A percentile compares a stretch with the other conserved stretches of the same genome.
Evolutionary conservation across 2,113 vertebrate species (phyloP).

Genomic region (Phainopepla nitens): DNA sequence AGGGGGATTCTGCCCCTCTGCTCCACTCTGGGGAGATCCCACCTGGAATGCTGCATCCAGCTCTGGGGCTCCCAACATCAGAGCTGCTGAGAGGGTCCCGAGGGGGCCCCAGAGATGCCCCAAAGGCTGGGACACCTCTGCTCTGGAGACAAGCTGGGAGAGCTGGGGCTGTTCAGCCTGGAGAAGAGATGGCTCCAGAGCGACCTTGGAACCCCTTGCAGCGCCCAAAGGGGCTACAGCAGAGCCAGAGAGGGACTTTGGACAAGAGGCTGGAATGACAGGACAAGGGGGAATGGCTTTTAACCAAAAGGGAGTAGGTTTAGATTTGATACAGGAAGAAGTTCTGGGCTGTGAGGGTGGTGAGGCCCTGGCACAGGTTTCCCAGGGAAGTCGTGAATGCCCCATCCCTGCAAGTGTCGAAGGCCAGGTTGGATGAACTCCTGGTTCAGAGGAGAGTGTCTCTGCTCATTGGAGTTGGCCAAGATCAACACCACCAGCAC

Average conservation of each 20-base stretch:
- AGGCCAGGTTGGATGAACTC: neutral
- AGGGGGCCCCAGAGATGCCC: neutral
- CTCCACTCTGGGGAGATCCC: neutral
- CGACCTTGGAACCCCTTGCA: neutral
- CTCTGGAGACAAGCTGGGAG: neutral
- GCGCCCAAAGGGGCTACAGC: neutral
- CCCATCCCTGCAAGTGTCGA: neutral
- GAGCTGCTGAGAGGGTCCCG: neutral
- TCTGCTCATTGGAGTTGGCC: neutral
- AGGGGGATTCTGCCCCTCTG: neutral
- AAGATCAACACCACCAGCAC: neutral
- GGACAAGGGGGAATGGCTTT: neutral
- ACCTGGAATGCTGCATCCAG: neutral
- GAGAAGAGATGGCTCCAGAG: neutral
- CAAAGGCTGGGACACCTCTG: neutral
- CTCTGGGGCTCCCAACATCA: neutral
- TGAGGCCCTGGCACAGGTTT: neutral
- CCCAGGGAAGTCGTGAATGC: neutral
- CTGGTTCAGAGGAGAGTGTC: no score
- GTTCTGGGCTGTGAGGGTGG: neutral
- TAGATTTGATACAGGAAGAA: neutral
- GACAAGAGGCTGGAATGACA: neutral
- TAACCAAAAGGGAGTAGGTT: neutral
- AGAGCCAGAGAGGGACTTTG: no score
- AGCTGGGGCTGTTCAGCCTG: neutral